A percentile compares a stretch with the other conserved stretches of the same genome.
Evolutionary conservation across 2,888 invertebrate genomes (phyloP).

Genomic region (Athalia cordata): DNA sequence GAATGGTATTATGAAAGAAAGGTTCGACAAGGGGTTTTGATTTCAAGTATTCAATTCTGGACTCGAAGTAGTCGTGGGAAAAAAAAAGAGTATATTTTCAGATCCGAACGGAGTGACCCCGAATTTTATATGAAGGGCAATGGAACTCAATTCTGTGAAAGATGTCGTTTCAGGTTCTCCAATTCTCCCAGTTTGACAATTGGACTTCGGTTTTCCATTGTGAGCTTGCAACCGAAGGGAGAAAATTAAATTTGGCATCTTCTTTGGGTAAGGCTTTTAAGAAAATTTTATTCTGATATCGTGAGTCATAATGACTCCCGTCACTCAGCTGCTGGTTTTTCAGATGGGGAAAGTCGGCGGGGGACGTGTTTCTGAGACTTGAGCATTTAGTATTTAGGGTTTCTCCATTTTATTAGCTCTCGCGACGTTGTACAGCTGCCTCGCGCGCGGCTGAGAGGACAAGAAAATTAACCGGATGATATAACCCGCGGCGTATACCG

Average conservation of each 20-base stretch:
- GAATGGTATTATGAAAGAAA: not conserved
- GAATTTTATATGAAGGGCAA: not conserved
- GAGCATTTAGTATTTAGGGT: slow-evolving; percentile 57
- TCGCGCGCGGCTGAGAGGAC: slow-evolving; percentile 25
- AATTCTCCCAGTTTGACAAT: not conserved
- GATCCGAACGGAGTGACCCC: not conserved
- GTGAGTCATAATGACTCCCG: slow-evolving; percentile 55
- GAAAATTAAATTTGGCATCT: slow-evolving; percentile 38
- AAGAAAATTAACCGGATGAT: slow-evolving; percentile 49
- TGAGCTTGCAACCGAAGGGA: not conserved
- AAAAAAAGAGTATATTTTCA: not conserved
- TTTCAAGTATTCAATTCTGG: not conserved
- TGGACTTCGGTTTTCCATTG: slow-evolving; percentile 18
- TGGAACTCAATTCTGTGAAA: not conserved
- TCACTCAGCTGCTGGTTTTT: slow-evolving; percentile 49
- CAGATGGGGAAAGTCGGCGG: not conserved
- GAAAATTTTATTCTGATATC: slow-evolving; percentile 52
- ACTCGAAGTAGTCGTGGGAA: not conserved
- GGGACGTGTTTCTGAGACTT: slow-evolving; percentile 18
- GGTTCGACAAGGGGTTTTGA: not conserved
- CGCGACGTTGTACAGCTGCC: slow-evolving; percentile 49
- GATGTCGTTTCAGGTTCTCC: not conserved
- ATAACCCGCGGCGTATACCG: slow-evolving; percentile 42
- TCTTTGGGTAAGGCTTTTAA: slow-evolving; percentile 30
- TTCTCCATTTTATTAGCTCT: slow-evolving; percentile 57